A percentile compares a stretch with the other conserved stretches of the same genome.
Conservation (phyloP, 1,140 invertebrate genomes). For the Drosophila sproati region DNA sequence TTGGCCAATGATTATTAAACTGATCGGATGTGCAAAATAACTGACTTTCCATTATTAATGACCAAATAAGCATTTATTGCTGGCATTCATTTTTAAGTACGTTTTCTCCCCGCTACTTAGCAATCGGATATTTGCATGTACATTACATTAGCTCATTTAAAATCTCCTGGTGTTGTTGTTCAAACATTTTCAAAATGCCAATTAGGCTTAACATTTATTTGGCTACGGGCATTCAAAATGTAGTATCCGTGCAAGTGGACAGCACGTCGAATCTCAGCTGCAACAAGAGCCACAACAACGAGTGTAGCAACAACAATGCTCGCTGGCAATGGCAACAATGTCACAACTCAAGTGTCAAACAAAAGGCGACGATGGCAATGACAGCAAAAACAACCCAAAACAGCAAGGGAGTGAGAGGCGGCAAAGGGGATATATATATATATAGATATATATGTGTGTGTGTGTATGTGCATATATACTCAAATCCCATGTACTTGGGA, state of each 20-base stretch:
- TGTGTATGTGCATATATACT: too few relatives aligned
- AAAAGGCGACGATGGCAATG: constrained; percentile 64
- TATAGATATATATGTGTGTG: too few relatives aligned
- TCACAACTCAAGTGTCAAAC: constrained; percentile 70
- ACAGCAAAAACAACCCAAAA: constrained; percentile 22
- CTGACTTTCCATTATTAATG: neutral
- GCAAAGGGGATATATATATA: neutral
- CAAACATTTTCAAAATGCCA: constrained; percentile 47
- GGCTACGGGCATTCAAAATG: constrained; percentile 53
- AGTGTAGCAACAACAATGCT: constrained; percentile 31
- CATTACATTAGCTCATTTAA: neutral
- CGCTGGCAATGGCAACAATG: constrained; percentile 67
- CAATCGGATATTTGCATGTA: constrained; percentile 9
- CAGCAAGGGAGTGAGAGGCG: neutral
- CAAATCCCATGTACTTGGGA: too few relatives aligned
- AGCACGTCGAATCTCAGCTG: constrained; percentile 21
- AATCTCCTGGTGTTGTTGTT: constrained; percentile 6
- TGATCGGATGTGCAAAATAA: neutral
- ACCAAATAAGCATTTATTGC: neutral
- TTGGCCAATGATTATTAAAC: neutral
- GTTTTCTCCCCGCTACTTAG: neutral
- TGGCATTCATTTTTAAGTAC: neutral
- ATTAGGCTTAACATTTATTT: constrained; percentile 64
- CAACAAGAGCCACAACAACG: constrained; percentile 27
- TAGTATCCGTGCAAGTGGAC: constrained; percentile 58